Evolutionary conservation across 2,797 vertebrate genomes (phyloP).

Genomic region (Manis crassicaudata): DNA sequence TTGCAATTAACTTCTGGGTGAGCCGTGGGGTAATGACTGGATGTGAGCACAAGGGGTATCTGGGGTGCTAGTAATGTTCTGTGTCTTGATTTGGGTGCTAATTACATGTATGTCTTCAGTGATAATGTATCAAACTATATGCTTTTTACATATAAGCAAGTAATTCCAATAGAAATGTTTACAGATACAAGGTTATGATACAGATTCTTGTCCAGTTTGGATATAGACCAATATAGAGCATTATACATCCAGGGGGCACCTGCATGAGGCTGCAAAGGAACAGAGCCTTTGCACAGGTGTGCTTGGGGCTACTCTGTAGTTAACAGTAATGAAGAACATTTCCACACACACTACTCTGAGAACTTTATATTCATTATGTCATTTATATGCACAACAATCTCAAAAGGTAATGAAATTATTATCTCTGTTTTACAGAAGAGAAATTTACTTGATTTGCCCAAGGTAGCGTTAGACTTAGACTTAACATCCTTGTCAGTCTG

Average conservation of each 20-base stretch:
- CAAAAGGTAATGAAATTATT: not conserved
- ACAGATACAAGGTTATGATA: not conserved
- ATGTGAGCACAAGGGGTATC: not conserved
- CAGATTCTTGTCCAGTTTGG: not conserved
- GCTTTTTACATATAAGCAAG: not conserved
- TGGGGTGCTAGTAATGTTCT: not conserved
- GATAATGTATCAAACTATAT: not conserved
- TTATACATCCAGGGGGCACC: no score
- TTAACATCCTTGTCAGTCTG: not conserved
- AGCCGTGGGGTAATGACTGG: not conserved
- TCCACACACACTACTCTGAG: not conserved
- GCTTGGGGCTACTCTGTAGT: not conserved
- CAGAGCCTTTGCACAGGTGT: not conserved
- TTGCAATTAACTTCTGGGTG: not conserved
- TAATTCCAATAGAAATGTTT: not conserved
- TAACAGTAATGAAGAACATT: not conserved
- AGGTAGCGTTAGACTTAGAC: not conserved
- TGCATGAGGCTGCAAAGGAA: no score
- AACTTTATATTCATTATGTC: not conserved
- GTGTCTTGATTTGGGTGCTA: not conserved
- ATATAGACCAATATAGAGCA: fast-evolving
- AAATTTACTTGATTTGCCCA: not conserved
- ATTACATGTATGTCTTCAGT: not conserved
- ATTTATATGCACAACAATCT: not conserved
- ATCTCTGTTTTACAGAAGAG: not conserved